These are phyloP conservation scores for Heterodera schachtii DNA, from an alignment of 1,140 invertebrate genomes.

Conservation along the genomic window DNA sequence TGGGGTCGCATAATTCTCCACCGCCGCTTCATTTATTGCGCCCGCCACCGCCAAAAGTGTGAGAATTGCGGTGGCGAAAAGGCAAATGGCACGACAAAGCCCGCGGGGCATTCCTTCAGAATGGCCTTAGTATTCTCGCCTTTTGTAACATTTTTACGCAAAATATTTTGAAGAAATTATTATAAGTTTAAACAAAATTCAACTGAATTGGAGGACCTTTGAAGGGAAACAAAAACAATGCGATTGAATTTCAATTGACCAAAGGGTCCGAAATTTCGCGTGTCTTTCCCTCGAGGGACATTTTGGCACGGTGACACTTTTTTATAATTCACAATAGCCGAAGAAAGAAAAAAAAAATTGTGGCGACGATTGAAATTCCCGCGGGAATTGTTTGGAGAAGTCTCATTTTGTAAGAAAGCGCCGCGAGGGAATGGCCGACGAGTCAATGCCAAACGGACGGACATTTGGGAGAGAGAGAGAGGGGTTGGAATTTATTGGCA, in stretches of 20 bases:
- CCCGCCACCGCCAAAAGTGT: background rate
- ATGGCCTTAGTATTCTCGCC: background rate
- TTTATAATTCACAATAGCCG: background rate
- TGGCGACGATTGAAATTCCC: slow-evolving; percentile 1
- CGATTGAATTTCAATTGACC: too few species aligned
- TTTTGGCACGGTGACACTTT: background rate
- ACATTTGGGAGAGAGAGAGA: background rate
- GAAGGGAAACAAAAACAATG: too few species aligned
- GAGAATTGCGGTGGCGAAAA: background rate
- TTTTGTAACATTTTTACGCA: background rate
- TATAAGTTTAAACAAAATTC: too few species aligned
- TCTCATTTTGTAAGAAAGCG: background rate
- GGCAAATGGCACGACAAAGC: background rate
- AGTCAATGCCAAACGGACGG: background rate
- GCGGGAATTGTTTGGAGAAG: background rate
- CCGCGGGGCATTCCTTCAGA: background rate
- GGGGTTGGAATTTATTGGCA: slow-evolving; percentile 3
- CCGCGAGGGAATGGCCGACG: background rate
- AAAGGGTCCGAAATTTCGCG: background rate
- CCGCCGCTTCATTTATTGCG: background rate
- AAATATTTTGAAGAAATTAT: background rate
- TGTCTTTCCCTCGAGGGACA: background rate
- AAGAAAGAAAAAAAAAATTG: background rate
- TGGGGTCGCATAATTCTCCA: background rate
- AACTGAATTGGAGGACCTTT: too few species aligned